phyloP scores from a whole-genome alignment of 2,797 vertebrate genomes.

The Scolopax bukidnonensis region DNA sequence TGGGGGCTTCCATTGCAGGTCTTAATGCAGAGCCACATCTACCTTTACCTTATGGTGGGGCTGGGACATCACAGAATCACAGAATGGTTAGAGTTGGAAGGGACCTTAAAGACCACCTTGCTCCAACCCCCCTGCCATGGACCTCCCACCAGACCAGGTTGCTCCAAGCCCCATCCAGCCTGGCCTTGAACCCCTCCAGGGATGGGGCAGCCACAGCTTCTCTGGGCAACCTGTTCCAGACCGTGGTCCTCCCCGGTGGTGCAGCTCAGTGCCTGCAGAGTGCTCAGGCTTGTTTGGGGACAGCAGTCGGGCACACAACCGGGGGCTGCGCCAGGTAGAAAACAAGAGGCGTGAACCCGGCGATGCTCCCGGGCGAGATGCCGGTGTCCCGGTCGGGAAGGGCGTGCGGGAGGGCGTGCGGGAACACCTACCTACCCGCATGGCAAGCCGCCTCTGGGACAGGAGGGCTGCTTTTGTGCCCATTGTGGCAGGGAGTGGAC shows the following conservation, averaged over 20 bases:
- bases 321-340: background rate
- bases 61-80: background rate
- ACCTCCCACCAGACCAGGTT: background rate
- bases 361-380: accelerated
- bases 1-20: accelerated
- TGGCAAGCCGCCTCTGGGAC: accelerated
- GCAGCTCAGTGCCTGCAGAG: background rate
- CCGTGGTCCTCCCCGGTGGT: accelerated
- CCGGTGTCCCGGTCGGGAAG: accelerated
- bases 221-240: background rate
- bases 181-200: background rate
- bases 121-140: background rate
- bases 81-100: background rate
- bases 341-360: accelerated
- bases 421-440: accelerated
- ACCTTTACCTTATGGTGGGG: background rate
- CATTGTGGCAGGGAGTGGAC: no score
- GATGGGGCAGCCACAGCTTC: background rate
- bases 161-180: background rate
- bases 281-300: accelerated
- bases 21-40: background rate
- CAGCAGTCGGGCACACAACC: accelerated
- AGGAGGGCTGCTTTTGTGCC: background rate
- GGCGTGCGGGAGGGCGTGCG: no score
- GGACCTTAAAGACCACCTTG: background rate